Base-by-base conservation (phyloP, 2,888 invertebrate genomes). In the Eurois occulta region DNA sequence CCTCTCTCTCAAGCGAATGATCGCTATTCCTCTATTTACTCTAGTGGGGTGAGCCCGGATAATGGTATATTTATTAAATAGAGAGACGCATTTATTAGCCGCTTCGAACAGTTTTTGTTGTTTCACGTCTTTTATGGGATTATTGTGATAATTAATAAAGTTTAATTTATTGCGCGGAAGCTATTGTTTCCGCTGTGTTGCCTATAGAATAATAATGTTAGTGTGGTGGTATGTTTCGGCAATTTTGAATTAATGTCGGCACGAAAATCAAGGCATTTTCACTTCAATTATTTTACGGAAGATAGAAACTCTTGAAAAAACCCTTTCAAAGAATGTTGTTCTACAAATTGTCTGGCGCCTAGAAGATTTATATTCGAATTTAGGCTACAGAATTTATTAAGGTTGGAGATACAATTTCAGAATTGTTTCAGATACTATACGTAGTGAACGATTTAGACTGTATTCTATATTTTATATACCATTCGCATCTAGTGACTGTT, bases 41-140 rank as follows among this genome's bases (percentile, higher is more conserved):
- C 87, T 91, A 87, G 88, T 84, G 73, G 79, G 88, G 87, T 88
- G 89, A 90, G 88, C 86, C 80, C 85, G 89, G 91, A 91, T 94
- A 93, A 94, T 93, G 91, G 92, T 90, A 91, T 93, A 92, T 93
- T 94, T 94, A 94, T 94, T 94, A 94, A 93, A 93, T 90, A 90
- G 89, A 90, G 46, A 81, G 81, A 88, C 81, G 83, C 86, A 90
- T 91, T 91, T 92, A 91, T 91, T 91, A 91, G 90, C 72, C 81
- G 52, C 58, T 80, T 77, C 72, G 88, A 78, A 84, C 70, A 86
- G 88, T 87, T 89, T 90, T 90, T 86, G 86, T 90, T 86, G 78
- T 79, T 83, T 60, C 55, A 71, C 62, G 69, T 75, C 77, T 84
- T 88, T 85, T 86, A 88, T 86, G 77, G 80, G 82, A 85, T 85